These are phyloP conservation scores for Mastigias papua DNA, from an alignment of 30 jellyfish, hydroid and myxozoan genomes.

Conservation along the genomic window DNA sequence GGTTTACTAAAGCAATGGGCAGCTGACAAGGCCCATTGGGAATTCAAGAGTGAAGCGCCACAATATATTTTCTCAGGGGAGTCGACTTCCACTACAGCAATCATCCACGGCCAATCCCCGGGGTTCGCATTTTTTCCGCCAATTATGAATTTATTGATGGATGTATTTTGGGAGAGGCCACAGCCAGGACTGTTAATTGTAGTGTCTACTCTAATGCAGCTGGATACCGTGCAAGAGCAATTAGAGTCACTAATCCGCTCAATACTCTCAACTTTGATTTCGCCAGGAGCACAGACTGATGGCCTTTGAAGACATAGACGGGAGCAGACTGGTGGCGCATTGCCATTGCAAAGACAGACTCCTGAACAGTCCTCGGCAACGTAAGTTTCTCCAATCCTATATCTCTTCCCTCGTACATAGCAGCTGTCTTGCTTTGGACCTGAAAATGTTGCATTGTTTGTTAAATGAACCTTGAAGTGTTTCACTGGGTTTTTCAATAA, in stretches of 20 bases:
- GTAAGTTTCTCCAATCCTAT: background rate
- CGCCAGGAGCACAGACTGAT: background rate
- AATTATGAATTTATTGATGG: background rate
- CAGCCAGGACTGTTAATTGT: background rate
- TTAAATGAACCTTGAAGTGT: too few relatives aligned
- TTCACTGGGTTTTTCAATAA: too few relatives aligned
- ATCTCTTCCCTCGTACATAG: background rate
- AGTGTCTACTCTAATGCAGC: background rate
- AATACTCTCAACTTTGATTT: background rate
- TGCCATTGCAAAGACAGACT: background rate
- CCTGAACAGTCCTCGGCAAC: background rate
- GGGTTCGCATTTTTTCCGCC: background rate
- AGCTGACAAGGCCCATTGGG: slow-evolving; percentile 1
- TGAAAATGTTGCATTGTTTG: too few relatives aligned
- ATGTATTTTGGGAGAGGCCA: background rate
- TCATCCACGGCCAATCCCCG: slow-evolving; percentile 11
- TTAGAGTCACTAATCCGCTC: background rate
- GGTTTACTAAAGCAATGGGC: background rate
- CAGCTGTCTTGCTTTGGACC: too few relatives aligned
- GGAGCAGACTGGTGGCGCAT: background rate
- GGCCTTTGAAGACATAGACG: background rate
- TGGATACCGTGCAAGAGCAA: background rate
- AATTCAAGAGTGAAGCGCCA: background rate
- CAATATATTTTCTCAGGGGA: background rate
- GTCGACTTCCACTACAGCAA: background rate